These are phyloP conservation scores for Enteromius afrohamiltoni DNA, from an alignment of 2,797 vertebrate genomes.

Conservation along the genomic window DNA sequence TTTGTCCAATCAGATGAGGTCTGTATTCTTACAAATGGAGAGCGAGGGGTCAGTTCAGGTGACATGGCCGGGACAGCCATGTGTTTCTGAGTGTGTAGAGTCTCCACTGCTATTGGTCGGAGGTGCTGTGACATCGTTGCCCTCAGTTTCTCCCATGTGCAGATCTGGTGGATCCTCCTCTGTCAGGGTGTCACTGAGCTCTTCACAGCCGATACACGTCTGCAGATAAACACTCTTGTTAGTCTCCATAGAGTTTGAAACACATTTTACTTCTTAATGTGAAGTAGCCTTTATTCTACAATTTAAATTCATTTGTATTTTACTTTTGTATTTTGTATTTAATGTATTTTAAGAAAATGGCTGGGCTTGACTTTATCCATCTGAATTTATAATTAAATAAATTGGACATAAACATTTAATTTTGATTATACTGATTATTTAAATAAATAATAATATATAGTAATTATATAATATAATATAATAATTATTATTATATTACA, in stretches of 20 bases:
- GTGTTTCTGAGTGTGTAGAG: neutral
- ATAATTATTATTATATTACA: too few relatives aligned
- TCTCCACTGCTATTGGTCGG: slow-evolving; percentile 33
- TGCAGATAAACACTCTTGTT: slow-evolving; percentile 54
- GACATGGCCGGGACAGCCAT: neutral
- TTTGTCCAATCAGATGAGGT: neutral
- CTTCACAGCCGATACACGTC: slow-evolving; percentile 75
- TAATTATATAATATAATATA: too few relatives aligned
- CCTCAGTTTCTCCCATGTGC: slow-evolving; percentile 78
- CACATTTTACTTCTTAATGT: neutral
- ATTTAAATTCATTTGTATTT: too few relatives aligned
- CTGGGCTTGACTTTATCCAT: neutral
- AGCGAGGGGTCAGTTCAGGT: neutral
- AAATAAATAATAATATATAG: too few relatives aligned
- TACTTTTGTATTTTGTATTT: too few relatives aligned
- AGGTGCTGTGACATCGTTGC: slow-evolving; percentile 62
- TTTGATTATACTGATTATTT: too few relatives aligned
- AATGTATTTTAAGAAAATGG: neutral
- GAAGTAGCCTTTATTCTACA: neutral
- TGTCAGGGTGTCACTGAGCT: slow-evolving; percentile 61
- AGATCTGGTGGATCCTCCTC: slow-evolving; percentile 77
- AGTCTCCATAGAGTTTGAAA: slow-evolving; percentile 29
- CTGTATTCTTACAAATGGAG: neutral
- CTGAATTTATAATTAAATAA: too few relatives aligned
- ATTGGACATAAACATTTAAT: too few relatives aligned